These are phyloP conservation scores for Taeniopygia guttata DNA, from an alignment of 2,797 vertebrate genomes.

Conservation along the genomic window DNA sequence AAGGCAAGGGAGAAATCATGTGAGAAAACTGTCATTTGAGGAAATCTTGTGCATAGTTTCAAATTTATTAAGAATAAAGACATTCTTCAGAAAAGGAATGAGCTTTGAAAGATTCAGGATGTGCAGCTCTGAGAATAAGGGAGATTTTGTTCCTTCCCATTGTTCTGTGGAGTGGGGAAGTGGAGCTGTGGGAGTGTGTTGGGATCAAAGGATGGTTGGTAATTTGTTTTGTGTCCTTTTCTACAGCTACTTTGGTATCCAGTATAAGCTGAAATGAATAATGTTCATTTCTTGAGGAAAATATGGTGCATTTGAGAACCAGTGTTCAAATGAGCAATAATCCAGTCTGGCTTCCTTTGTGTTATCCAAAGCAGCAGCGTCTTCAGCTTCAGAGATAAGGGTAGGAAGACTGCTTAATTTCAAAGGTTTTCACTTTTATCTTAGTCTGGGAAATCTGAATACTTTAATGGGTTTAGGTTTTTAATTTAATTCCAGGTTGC, in stretches of 20 bases:
- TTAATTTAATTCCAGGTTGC: slow-evolving; percentile 69
- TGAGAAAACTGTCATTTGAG: background rate
- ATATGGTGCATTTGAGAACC: slow-evolving; percentile 55
- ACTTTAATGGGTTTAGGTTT: slow-evolving; percentile 66
- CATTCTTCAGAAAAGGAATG: background rate
- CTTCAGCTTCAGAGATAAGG: slow-evolving; percentile 57
- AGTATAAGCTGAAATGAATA: slow-evolving; percentile 61
- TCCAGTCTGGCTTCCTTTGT: slow-evolving; percentile 59
- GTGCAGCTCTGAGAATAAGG: background rate
- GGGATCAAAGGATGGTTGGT: slow-evolving; percentile 57
- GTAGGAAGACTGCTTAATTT: slow-evolving; percentile 64
- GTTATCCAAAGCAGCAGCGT: slow-evolving; percentile 55
- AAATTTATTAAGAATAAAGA: slow-evolving; percentile 35
- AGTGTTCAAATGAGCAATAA: slow-evolving; percentile 64
- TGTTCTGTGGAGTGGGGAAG: slow-evolving; percentile 32
- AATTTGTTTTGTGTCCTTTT: slow-evolving; percentile 66
- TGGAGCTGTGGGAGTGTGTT: slow-evolving; percentile 4
- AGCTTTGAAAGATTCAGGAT: slow-evolving; percentile 2
- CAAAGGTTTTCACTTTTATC: slow-evolving; percentile 64
- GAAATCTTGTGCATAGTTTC: background rate
- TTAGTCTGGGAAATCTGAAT: slow-evolving; percentile 56
- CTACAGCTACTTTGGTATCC: slow-evolving; percentile 54
- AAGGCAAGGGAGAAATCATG: background rate
- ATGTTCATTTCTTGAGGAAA: slow-evolving; percentile 47
- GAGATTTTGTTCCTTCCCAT: background rate